Conservation (phyloP, 2,888 invertebrate genomes). For the Chrysomela aeneicollis region DNA sequence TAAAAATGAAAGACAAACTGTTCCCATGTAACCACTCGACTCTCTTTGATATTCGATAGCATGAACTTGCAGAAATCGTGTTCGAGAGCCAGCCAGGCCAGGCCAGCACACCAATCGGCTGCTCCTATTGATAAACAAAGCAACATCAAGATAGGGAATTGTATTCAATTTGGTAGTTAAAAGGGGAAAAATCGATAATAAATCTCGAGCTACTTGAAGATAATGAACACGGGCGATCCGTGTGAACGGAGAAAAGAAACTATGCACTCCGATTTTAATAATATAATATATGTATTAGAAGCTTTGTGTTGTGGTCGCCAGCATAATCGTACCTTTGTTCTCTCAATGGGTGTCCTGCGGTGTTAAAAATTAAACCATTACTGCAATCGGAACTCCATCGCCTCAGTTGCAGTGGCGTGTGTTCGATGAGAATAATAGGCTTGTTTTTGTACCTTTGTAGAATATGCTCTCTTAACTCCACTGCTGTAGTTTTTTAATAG, state of each 20-base stretch:
- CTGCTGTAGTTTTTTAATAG: too few species aligned
- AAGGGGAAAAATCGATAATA: constrained; percentile 51
- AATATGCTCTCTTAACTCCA: too few species aligned
- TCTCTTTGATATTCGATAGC: constrained; percentile 18
- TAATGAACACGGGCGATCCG: constrained; percentile 48
- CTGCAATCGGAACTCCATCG: constrained; percentile 57
- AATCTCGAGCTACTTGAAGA: constrained; percentile 52
- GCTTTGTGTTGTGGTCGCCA: constrained; percentile 57
- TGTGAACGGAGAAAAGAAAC: constrained; percentile 56
- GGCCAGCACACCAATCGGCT: constrained; percentile 10
- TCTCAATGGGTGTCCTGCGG: constrained; percentile 61
- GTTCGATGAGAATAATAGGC: not conserved
- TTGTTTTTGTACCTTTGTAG: too few species aligned
- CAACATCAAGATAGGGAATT: constrained; percentile 29
- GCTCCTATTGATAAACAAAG: constrained; percentile 23
- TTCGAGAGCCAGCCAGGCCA: constrained; percentile 17
- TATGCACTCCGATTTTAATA: constrained; percentile 61
- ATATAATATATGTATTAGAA: constrained; percentile 60
- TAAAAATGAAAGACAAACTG: constrained; percentile 5
- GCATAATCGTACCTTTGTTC: constrained; percentile 60
- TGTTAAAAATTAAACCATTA: constrained; percentile 63
- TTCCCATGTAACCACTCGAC: constrained; percentile 8
- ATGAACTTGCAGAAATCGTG: constrained; percentile 23
- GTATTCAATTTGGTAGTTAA: constrained; percentile 44
- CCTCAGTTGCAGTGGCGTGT: constrained; percentile 24